phyloP scores from a whole-genome alignment of 1,140 invertebrate genomes.

The Heliconius hermathena region DNA sequence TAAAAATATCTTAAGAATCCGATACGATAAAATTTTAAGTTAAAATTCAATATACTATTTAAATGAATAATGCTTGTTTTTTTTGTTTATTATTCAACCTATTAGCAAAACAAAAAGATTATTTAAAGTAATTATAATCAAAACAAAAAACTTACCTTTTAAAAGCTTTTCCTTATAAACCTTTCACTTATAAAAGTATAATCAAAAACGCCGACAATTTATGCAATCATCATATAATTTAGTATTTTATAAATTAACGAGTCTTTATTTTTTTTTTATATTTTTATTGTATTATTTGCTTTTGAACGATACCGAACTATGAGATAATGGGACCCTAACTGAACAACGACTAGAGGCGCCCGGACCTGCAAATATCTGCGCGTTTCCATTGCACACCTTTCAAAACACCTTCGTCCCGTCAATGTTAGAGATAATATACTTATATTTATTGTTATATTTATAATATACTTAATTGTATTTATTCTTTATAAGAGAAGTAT shows the following conservation, averaged over 20 bases:
- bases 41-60: no score
- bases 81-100: no score
- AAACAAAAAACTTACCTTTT: not conserved
- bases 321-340: constrained; percentile 58
- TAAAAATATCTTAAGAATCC: no score
- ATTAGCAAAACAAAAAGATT: no score
- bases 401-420: constrained; percentile 28
- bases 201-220: not conserved
- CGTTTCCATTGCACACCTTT: constrained; percentile 52
- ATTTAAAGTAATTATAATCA: no score
- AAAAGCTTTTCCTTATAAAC: not conserved
- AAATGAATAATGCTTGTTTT: no score
- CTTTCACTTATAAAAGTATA: not conserved
- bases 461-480: not conserved
- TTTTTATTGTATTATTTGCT: not conserved
- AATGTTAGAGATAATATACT: not conserved
- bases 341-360: constrained; percentile 38
- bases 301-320: constrained; percentile 43
- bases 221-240: not conserved
- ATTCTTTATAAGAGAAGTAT: not conserved
- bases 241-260: not conserved
- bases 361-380: constrained; percentile 21
- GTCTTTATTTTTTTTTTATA: not conserved
- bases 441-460: no score
- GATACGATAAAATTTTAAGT: no score